Base-by-base conservation (phyloP, 1,140 invertebrate genomes). In the Sycobia sp. region DNA sequence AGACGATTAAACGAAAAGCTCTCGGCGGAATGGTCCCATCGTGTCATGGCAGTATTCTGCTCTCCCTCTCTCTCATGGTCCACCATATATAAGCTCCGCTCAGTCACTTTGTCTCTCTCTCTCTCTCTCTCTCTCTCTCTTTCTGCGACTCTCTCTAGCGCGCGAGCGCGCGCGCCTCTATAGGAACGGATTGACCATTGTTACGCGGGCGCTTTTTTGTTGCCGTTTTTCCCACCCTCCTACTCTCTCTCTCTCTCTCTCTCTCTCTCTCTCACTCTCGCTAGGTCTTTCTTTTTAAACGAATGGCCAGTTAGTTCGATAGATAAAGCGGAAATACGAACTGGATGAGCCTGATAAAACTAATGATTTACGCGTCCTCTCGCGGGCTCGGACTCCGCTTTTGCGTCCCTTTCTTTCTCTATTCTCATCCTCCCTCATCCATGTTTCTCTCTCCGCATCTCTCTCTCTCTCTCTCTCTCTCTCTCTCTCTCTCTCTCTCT, bases 301-400 rank as follows among this genome's bases (percentile, higher is more conserved):
- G 74, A 73, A 74, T 71, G 71, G 70, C 57, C 71, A 70, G 64
- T 70, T 76, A 75, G 73, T 53, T 66, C 71, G 68, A 72, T 69
- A 78, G 76, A 78, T 79, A 79, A 77, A 78, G 69, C 70, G 69
- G 67, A 73, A 73, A 73, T 72, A 71, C 70, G 69, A 65, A 76
- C 69, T 75, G 74, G 70, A 76, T 79, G 73, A 77, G 71, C 65
- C 73, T 74, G 76, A 78, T 78, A 79, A 79, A 78, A 72, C 75
- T 76, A 76, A 77, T 77, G 76, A 79, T 78, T 78, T 79, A 78
- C 72, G 68, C 49, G 63, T 66, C 62, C 61, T 36, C 34, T n/a
- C n/a, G n/a, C n/a, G n/a, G n/a, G n/a, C n/a, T n/a, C n/a, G n/a
- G n/a, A n/a, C n/a, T n/a, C n/a, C n/a, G 22, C 16, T 32, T 58